Evolutionary conservation across 2,113 vertebrate genomes (phyloP).

Genomic region (Mionectes macconnelli): DNA sequence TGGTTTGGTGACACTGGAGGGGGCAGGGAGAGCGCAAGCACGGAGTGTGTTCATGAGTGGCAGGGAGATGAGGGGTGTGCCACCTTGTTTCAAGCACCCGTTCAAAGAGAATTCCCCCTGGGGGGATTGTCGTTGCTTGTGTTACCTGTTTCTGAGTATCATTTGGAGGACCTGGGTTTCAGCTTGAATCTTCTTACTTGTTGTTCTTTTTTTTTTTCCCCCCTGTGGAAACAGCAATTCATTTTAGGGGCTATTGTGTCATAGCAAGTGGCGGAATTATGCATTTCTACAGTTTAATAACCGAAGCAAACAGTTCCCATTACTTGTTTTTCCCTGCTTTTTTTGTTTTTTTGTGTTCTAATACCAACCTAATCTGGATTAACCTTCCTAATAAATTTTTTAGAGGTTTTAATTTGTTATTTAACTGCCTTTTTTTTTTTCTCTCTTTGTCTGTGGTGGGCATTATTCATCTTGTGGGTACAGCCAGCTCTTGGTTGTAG

Average conservation of each 20-base stretch:
- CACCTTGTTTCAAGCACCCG: not conserved
- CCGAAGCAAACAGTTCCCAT: not conserved
- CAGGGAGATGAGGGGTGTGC: not conserved
- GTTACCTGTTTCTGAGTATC: not conserved
- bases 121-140: not conserved
- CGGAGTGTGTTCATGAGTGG: not conserved
- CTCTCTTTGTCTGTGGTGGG: not conserved
- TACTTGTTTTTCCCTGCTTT: not conserved
- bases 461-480: not conserved
- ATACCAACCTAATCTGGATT: not conserved
- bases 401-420: not conserved
- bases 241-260: not conserved
- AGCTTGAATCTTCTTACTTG: rapidly evolving
- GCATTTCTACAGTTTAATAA: not conserved
- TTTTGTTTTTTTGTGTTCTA: not conserved
- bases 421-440: not conserved
- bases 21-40: not conserved
- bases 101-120: not conserved
- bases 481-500: not conserved
- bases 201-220: no score
- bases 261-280: rapidly evolving
- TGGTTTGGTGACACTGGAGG: not conserved
- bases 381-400: not conserved
- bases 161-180: not conserved
- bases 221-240: not conserved